Conservation (phyloP, 2,113 vertebrate species). For the Argyrosomus japonicus region DNA sequence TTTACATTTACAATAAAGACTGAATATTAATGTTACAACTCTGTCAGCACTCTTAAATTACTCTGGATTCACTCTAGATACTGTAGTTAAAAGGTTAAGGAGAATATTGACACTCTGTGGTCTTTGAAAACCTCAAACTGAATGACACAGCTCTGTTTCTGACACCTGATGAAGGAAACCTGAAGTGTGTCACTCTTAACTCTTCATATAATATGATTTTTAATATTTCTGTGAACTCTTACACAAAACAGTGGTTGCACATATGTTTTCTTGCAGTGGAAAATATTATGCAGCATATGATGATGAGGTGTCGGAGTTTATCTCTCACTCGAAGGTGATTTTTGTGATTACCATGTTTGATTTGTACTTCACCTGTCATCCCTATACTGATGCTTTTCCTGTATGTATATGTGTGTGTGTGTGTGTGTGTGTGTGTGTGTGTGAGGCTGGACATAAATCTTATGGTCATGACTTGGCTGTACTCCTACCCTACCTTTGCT, state of each 20-base stretch:
- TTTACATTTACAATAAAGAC: not conserved
- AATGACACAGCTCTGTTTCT: not conserved
- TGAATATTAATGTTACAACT: not conserved
- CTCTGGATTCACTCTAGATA: not conserved
- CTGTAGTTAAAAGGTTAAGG: not conserved
- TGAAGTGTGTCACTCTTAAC: not conserved
- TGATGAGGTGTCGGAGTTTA: not conserved
- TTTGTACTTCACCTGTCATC: not conserved
- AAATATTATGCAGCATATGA: not conserved
- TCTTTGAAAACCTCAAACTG: not conserved
- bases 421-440: not conserved
- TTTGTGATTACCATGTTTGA: not conserved
- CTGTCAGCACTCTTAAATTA: not conserved
- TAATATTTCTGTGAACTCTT: no score
- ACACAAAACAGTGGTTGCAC: no score
- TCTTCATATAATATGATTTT: not conserved
- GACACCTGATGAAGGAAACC: not conserved
- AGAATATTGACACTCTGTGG: not conserved
- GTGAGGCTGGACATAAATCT: not conserved
- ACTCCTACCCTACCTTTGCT: slow-evolving; percentile 34
- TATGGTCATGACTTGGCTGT: slow-evolving; percentile 33
- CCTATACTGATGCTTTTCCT: not conserved
- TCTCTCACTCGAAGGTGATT: not conserved
- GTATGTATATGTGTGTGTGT: no score
- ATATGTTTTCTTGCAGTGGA: not conserved